These are phyloP conservation scores for Microctenopoma steveboyesi DNA, from an alignment of 2,797 vertebrate genomes.

Conservation along the genomic window DNA sequence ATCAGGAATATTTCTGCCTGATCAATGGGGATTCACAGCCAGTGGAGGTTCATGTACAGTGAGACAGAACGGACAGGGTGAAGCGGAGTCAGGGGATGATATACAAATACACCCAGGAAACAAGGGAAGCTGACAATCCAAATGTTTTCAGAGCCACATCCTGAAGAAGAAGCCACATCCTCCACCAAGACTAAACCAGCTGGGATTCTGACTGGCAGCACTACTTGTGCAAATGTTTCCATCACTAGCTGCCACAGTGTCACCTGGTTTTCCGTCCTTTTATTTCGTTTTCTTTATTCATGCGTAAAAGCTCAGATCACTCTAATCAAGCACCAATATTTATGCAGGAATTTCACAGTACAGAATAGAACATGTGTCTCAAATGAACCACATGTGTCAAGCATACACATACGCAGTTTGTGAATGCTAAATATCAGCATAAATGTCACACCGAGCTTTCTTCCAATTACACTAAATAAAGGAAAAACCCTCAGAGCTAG, in stretches of 20 bases:
- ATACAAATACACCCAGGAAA: conserved; percentile 22
- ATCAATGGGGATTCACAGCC: conserved; percentile 83
- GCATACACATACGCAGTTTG: background rate
- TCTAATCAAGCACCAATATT: background rate
- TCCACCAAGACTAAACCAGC: conserved; percentile 2
- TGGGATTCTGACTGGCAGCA: background rate
- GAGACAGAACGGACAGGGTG: background rate
- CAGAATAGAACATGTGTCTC: conserved; percentile 2
- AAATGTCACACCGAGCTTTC: conserved; percentile 1
- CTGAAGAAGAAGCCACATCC: background rate
- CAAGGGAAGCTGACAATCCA: background rate
- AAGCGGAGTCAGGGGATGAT: background rate
- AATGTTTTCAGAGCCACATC: conserved; percentile 17
- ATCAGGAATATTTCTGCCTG: conserved; percentile 85
- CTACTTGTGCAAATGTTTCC: background rate
- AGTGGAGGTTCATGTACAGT: conserved; percentile 5
- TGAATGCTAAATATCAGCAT: conserved; percentile 9
- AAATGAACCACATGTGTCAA: background rate
- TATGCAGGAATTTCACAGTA: background rate
- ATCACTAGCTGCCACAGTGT: too few relatives aligned
- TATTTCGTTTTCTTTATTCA: background rate
- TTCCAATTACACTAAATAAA: conserved; percentile 16
- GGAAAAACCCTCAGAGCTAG: conserved; percentile 14
- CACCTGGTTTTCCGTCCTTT: background rate
- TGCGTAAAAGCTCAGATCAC: background rate